Evolutionary conservation across 1,140 invertebrate genomes (phyloP), one percentile per base, ranked within the genome.

Genomic region (Bombus confusus): DNA sequence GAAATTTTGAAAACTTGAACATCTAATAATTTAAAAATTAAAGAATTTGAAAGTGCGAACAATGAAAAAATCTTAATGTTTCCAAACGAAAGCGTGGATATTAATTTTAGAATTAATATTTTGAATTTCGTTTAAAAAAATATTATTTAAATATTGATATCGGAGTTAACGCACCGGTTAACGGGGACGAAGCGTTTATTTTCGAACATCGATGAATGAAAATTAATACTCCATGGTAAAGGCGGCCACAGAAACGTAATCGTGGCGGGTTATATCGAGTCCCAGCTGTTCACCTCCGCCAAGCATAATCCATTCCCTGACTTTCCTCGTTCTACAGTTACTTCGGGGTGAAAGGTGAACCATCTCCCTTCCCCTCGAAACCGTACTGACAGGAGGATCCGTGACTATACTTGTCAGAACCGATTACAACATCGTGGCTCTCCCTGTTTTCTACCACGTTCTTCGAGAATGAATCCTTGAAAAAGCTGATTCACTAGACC

Each of bases 301-400:
- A 71, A 52, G 62, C 68, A 80, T 81, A 78, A 83, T 90, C 77
- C 66, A 64, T 90, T 87, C 79, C 71, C 86, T 69, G 80, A 85
- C 83, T 90, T 88, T 83, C 84, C 64, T 79, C 72, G 69, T 47
- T 91, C 81, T 91, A 91, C 87, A 90, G 89, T 91, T 91, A 91
- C 81, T 83, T 59, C 74, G 28, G 85, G 87, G 84, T 90, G 90
- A 91, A 90, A 91, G 89, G 89, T 86, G 89, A 91, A 78, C 39
- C 79, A 68, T 73, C 66, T 78, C 47, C 68, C 34, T 76, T 59
- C 22, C 34, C n/a, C 47, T 80, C n/a, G 28, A 12, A 28, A 69
- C 18, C 18, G 68, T 37, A 64, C 43, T n/a, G 39, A 57, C 34
- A 75, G 59, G 41, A 83, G 41, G 73, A 80, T 79, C 41, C 41